Evolutionary conservation across 2,888 invertebrate species (phyloP), one percentile per base, ranked within the genome.

Genomic region (Ceratothoa steindachneri): DNA sequence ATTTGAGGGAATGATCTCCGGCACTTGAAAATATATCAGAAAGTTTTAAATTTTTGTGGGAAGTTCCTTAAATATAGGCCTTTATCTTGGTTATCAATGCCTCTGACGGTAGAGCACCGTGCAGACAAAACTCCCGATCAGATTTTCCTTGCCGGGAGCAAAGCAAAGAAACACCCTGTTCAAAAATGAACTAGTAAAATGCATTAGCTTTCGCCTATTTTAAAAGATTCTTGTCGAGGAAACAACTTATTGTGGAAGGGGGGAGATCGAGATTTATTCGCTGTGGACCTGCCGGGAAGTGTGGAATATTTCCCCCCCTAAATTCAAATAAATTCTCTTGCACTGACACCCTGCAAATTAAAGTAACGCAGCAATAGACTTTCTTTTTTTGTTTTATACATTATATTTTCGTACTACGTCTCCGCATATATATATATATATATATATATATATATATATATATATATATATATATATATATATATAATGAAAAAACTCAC

Each of bases 341-440:
- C 19, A 15, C 19, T 55, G 55, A 55, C 55, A 22, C 5, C 12
- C 19, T 19, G 55, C 24, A 55, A 55, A 55, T 55, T 55, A 55
- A 55, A 55, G 19, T 55, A 55, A 55, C 19, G 55, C 24, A 55
- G 19, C 5, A 55, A 55, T 55, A 12, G 7, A 12, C 19, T 55
- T 55, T 22, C 19, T 55, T 22, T 55, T 19, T 55, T 9, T 9
- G 41, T 41, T 7, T 15, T 15, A 15, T 41, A 15, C 41, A 9
- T 15, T 41, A 7, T 41, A 41, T 7, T 41, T 41, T 12, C 41
- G 12, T 41, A n/a, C n/a, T 41, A 41, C 12, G 12, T 60, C 52
- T 29, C 29, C 30, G 30, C 30, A 70, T 60, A 70, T 60, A 70
- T 60, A 70, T 60, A 60, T 60, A 70, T 60, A 60, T 60, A 70